Evolutionary conservation across 1,140 invertebrate species (phyloP), one percentile per base, ranked within the genome.

Genomic region (Dendrolimus punctatus): DNA sequence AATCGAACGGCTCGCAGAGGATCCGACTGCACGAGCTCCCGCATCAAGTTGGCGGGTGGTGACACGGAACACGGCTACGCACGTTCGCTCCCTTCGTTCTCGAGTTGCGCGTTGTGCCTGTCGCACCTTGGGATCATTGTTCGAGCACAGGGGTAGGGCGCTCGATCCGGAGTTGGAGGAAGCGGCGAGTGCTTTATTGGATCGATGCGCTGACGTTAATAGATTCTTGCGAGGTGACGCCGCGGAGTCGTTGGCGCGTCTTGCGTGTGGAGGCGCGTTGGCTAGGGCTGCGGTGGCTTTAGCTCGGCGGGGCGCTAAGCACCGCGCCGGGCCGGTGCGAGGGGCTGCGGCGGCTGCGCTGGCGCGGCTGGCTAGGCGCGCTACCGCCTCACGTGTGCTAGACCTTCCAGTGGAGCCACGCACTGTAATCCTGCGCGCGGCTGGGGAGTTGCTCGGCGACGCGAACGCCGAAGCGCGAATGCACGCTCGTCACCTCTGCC

Each of bases 151-250:
- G 74, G 92, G 90, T 49, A 92, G 91, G 60, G 88, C 87, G 8
- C 89, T 97, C 63, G 96, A 98, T 50, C 73, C 95, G 88, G 97
- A 99, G 80, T 80, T 96, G 10, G 97, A 99, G 68, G 95, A 96
- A 64, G 90, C 96, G 53, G 91, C 92, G 0, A 91, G 90, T 23
- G 91, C 93, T 6, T 80, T 99, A 37, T 84, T 99, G 9, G 92
- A 95, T 58, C 92, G 96, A 64, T 95, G 95, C 42, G 95, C 95
- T 0, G 97, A 99, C 73, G 98, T 95, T 2, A 98, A 98, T 79
- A 93, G 93, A 64, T 99, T 99, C 75, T 89, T 99, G 37, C 88
- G 96, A 42, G 93, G 93, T 9, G 97, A 98, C 80, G 93, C 95
- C 7, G 93, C 95, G 9, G 87, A 89, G n/a, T 94, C 96, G 23